A percentile compares a stretch with the other conserved stretches of the same genome.
These are phyloP conservation scores for Brachylomia viminalis DNA, from an alignment of 2,888 invertebrate genomes.

Conservation along the genomic window DNA sequence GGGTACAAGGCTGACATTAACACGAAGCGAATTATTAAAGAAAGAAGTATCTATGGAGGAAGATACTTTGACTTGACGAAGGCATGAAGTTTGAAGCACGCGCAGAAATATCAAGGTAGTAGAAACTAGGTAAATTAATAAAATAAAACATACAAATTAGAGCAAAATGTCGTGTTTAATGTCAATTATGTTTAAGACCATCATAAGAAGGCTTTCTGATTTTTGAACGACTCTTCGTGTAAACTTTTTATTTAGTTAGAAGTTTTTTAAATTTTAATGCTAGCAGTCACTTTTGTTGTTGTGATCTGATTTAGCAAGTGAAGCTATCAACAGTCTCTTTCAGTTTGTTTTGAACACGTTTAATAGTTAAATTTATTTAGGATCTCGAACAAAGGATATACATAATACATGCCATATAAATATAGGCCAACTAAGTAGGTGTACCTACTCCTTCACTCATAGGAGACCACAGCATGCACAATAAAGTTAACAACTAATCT, in stretches of 20 bases:
- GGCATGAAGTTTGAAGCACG: conserved; percentile 1
- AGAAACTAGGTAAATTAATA: not conserved
- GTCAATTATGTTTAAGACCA: not conserved
- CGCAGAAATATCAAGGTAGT: conserved; percentile 23
- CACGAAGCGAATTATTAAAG: conserved; percentile 13
- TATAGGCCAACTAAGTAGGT: too few relatives aligned
- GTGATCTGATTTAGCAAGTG: not conserved
- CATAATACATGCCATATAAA: too few relatives aligned
- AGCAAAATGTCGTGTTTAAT: not conserved
- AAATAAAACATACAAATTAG: not conserved
- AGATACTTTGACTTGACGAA: conserved; percentile 10
- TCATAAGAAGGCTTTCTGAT: not conserved
- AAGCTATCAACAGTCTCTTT: not conserved
- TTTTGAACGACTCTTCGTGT: not conserved
- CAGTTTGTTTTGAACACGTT: too few relatives aligned
- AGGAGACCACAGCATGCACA: too few relatives aligned
- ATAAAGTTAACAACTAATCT: too few relatives aligned
- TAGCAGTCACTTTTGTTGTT: not conserved
- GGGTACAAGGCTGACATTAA: conserved; percentile 40
- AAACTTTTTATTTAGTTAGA: not conserved
- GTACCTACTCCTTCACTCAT: too few relatives aligned
- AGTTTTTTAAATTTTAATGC: not conserved
- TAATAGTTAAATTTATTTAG: not conserved
- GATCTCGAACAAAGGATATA: too few relatives aligned
- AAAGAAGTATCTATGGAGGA: not conserved